Percentiles rank a stretch among this genome's conserved stretches.
These are phyloP conservation scores for Hipparchia sbordonii DNA, from an alignment of 2,888 invertebrate species.

Conservation along the genomic window DNA sequence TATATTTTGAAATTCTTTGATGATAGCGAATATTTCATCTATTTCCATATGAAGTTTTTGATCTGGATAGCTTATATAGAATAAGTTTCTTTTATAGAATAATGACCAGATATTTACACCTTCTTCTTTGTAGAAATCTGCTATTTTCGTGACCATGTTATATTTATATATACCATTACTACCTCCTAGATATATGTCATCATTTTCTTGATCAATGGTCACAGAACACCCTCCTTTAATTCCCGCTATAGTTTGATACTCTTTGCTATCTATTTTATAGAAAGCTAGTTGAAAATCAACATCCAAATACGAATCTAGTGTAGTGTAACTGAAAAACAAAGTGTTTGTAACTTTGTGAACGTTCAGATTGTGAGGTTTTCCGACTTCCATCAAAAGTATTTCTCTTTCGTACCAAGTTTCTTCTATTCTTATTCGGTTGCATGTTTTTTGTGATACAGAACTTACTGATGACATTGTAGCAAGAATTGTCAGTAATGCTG, in stretches of 20 bases:
- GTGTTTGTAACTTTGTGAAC: slow-evolving; percentile 57
- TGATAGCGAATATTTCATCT: slow-evolving; percentile 57
- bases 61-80: slow-evolving; percentile 66
- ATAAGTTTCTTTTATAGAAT: slow-evolving; percentile 58
- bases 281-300: slow-evolving; percentile 61
- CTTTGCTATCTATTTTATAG: slow-evolving; percentile 54
- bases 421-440: slow-evolving; percentile 55
- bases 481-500: slow-evolving; percentile 9
- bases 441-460: slow-evolving; percentile 45
- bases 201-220: slow-evolving; percentile 58
- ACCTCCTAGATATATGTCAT: slow-evolving; percentile 64
- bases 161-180: slow-evolving; percentile 67
- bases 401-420: slow-evolving; percentile 58
- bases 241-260: slow-evolving; percentile 56
- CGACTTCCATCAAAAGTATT: slow-evolving; percentile 51
- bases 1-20: slow-evolving; percentile 60
- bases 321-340: slow-evolving; percentile 60
- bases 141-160: slow-evolving; percentile 58
- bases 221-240: slow-evolving; percentile 63
- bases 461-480: slow-evolving; percentile 7
- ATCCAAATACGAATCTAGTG: slow-evolving; percentile 56
- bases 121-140: slow-evolving; percentile 60
- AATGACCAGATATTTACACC: slow-evolving; percentile 63
- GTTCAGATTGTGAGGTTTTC: slow-evolving; percentile 59
- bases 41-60: slow-evolving; percentile 60